Percentiles rank a stretch among this genome's conserved stretches.
Conservation (phyloP, 1,140 invertebrate species). For the Penaeus chinensis region DNA sequence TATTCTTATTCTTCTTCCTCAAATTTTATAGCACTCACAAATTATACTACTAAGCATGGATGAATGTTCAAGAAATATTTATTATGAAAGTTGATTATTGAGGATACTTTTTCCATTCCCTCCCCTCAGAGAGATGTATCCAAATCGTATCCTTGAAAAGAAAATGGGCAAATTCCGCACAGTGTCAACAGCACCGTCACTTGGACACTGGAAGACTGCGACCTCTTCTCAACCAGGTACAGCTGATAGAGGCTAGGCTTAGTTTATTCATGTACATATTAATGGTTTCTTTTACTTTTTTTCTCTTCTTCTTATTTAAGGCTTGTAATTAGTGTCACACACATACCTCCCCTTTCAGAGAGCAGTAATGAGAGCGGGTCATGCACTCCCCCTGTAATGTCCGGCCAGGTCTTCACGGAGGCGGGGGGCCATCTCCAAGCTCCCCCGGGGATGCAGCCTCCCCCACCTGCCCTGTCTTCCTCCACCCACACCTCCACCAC, state of each 20-base stretch:
- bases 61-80: not conserved
- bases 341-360: not conserved
- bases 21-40: no score
- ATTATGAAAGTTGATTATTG: not conserved
- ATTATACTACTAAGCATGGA: no score
- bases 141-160: conserved; percentile 76
- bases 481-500: not conserved
- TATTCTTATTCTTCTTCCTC: not conserved
- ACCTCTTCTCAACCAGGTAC: conserved; percentile 34
- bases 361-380: conserved; percentile 35
- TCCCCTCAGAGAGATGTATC: conserved; percentile 76
- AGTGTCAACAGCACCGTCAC: conserved; percentile 69
- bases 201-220: conserved; percentile 29
- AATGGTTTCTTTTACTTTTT: no score
- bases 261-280: not conserved
- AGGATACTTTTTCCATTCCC: not conserved
- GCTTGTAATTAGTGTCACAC: no score
- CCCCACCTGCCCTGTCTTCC: not conserved
- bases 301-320: no score
- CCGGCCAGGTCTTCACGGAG: not conserved
- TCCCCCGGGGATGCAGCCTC: not conserved
- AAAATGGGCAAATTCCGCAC: conserved; percentile 76
- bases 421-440: not conserved
- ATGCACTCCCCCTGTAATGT: conserved; percentile 6
- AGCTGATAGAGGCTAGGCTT: not conserved